These are phyloP conservation scores for Graptemys geographica DNA, from an alignment of 2,797 vertebrate species.

Conservation along the genomic window DNA sequence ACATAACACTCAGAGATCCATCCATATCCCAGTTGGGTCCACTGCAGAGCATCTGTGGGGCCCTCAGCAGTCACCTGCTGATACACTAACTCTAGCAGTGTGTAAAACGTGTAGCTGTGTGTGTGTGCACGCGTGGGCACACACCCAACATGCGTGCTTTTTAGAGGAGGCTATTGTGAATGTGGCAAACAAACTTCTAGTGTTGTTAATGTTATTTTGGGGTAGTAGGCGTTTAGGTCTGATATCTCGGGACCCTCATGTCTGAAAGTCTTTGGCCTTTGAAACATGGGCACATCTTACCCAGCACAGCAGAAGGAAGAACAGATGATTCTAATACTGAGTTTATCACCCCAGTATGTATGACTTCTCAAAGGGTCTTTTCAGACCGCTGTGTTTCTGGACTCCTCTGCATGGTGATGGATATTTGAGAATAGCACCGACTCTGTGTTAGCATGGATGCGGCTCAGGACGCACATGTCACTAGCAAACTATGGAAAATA, in stretches of 20 bases:
- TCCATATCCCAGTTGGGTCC: conserved; percentile 1
- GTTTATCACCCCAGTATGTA: neutral
- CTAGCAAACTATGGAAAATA: neutral
- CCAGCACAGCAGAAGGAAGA: neutral
- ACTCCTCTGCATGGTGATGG: neutral
- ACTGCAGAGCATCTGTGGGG: neutral
- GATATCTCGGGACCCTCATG: neutral
- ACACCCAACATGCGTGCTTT: rapidly evolving
- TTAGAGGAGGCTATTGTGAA: rapidly evolving
- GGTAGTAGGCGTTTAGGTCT: rapidly evolving
- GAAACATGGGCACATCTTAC: rapidly evolving
- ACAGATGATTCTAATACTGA: rapidly evolving
- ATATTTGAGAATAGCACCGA: neutral
- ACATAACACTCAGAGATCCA: conserved; percentile 20
- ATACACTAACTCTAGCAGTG: rapidly evolving
- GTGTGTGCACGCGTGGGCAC: neutral
- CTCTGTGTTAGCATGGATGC: rapidly evolving
- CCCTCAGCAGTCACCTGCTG: rapidly evolving
- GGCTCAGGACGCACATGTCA: neutral
- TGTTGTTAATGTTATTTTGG: rapidly evolving
- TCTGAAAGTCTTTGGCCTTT: rapidly evolving
- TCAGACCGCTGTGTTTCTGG: rapidly evolving
- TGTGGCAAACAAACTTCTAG: rapidly evolving
- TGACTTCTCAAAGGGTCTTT: rapidly evolving
- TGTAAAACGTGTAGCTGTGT: rapidly evolving